Evolutionary conservation across 2,888 invertebrate genomes (phyloP).

Genomic region (Tipula lateralis): DNA sequence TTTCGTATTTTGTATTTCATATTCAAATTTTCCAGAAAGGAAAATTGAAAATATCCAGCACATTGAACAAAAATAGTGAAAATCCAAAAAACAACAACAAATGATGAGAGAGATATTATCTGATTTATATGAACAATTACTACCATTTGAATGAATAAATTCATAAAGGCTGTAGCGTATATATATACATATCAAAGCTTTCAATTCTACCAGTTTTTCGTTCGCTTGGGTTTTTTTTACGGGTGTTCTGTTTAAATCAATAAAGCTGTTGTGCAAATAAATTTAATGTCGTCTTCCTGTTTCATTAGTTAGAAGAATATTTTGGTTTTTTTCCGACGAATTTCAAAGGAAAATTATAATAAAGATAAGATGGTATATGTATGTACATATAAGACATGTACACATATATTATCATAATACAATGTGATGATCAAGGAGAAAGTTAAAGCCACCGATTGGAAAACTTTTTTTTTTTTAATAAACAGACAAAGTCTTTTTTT

Average conservation of each 20-base stretch:
- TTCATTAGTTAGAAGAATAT: background rate
- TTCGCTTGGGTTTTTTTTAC: background rate
- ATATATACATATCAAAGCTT: background rate
- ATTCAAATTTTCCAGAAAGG: slow-evolving; percentile 11
- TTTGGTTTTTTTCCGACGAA: background rate
- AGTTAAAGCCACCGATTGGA: background rate
- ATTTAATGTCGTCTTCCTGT: background rate
- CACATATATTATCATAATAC: background rate
- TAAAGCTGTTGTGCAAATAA: slow-evolving; percentile 15
- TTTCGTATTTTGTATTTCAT: background rate
- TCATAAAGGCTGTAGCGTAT: background rate
- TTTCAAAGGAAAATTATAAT: slow-evolving; percentile 19
- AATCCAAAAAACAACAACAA: background rate
- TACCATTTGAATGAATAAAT: slow-evolving; percentile 24
- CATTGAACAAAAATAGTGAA: slow-evolving; percentile 11
- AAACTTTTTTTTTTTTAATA: background rate
- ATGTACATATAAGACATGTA: no score
- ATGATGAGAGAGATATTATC: slow-evolving; percentile 19
- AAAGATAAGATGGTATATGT: background rate
- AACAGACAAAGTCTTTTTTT: background rate
- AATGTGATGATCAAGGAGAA: background rate
- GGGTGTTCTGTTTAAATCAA: background rate
- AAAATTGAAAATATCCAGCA: slow-evolving; percentile 24
- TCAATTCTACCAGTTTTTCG: background rate
- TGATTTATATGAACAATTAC: slow-evolving; percentile 24